phyloP scores from a whole-genome alignment of 2,113 vertebrate genomes.

The Macquaria ambigua region DNA sequence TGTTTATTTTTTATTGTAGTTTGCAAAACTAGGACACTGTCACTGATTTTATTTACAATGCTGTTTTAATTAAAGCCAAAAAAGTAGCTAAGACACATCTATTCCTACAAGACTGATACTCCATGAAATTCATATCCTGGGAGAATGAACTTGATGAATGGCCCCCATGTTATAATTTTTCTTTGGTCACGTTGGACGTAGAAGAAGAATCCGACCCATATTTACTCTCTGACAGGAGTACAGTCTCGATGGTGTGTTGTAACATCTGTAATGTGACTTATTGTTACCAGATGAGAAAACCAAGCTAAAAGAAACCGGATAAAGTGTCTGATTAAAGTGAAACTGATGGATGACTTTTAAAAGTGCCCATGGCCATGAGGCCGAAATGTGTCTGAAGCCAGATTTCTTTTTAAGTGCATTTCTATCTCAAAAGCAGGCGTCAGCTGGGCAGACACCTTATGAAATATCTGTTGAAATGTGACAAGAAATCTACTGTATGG shows the following conservation, averaged over 20 bases:
- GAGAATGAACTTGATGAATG: background rate
- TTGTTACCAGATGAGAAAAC: slow-evolving; percentile 39
- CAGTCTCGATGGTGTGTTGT: background rate
- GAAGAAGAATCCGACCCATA: background rate
- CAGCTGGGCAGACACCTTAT: background rate
- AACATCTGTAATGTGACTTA: slow-evolving; percentile 32
- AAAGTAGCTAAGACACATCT: background rate
- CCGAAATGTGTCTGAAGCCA: slow-evolving; percentile 9
- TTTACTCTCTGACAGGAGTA: slow-evolving; percentile 8
- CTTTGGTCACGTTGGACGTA: background rate
- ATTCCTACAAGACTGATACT: background rate
- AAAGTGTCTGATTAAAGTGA: slow-evolving; percentile 3
- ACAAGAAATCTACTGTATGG: background rate
- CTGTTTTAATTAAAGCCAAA: slow-evolving; percentile 12
- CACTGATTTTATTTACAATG: background rate
- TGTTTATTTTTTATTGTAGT: background rate
- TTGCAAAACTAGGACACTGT: background rate
- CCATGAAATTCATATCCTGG: background rate
- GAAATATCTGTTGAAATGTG: background rate
- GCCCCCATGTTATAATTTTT: background rate
- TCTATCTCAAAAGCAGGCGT: background rate
- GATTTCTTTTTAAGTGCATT: background rate
- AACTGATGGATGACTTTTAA: slow-evolving; percentile 4
- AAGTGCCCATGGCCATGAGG: background rate
- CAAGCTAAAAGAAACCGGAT: background rate